Evolutionary conservation across 1,140 invertebrate species (phyloP).

Genomic region (Drosophila subobscura): DNA sequence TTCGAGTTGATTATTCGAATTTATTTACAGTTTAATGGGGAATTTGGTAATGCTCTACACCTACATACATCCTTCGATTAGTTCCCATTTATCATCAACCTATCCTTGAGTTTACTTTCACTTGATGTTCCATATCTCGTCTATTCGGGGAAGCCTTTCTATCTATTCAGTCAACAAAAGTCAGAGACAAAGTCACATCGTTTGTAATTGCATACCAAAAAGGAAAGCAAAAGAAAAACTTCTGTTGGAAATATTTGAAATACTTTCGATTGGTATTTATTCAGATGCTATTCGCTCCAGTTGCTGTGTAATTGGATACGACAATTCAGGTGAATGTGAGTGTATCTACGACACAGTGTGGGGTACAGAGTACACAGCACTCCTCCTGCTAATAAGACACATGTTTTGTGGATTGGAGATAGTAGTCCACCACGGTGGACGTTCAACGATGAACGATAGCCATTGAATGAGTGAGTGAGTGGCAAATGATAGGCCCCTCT

Average conservation of each 20-base stretch:
- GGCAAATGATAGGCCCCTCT: not conserved
- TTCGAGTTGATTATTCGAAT: not conserved
- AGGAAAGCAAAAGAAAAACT: constrained; percentile 16
- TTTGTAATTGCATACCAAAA: constrained; percentile 30
- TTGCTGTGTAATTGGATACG: constrained; percentile 48
- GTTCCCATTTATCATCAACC: not conserved
- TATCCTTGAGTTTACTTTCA: constrained; percentile 40
- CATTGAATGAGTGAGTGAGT: constrained; percentile 10
- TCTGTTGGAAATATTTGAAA: constrained; percentile 44
- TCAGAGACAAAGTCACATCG: constrained; percentile 37
- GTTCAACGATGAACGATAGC: constrained; percentile 12
- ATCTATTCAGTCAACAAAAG: constrained; percentile 51
- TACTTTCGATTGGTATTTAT: constrained; percentile 39
- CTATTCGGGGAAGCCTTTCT: constrained; percentile 19
- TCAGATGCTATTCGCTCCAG: constrained; percentile 60
- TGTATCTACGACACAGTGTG: too few species aligned
- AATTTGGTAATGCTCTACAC: constrained; percentile 23
- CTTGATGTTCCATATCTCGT: constrained; percentile 26
- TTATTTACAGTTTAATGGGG: not conserved
- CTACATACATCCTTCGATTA: not conserved
- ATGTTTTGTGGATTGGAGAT: not conserved
- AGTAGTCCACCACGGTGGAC: constrained; percentile 11
- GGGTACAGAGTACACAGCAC: too few species aligned
- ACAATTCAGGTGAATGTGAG: constrained; percentile 28
- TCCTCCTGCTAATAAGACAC: not conserved